Evolutionary conservation across 2,888 invertebrate genomes (phyloP), one percentile per base, ranked within the genome.

Genomic region (Ephialtes manifestator): DNA sequence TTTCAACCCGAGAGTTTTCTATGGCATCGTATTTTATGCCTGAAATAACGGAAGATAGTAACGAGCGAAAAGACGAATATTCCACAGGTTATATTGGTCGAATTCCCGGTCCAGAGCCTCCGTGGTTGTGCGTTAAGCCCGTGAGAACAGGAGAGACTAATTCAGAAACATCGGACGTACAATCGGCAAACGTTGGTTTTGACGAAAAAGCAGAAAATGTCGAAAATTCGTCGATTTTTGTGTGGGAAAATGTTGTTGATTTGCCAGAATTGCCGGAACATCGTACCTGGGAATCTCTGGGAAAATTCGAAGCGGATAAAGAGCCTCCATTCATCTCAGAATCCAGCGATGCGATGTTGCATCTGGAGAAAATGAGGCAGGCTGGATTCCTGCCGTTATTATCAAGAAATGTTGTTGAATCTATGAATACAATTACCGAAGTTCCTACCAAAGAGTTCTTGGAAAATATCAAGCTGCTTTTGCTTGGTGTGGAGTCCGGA

Each of bases 271-370:
- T 67, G 2, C 48, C 24, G 35, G 87, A 92, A 68, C 86, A 82
- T 79, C 90, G 89, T 20, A 93, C 92, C 0, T 94, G 94, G 94
- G 94, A 94, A 85, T 90, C 87, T n/a, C 83, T 94, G 3, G 94
- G 94, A 31, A 74, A 86, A 28, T 84, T 81, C 2, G 87, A 91
- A 46, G 86, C 89, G 28, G 65, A 79, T 4, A 92, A 90, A 75
- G 90, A 93, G 63, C 80, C 84, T 13, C 82, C 87, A 18, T 94
- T 93, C 83, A 72, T 91, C 20, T 89, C 91, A 0, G 94, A 94
- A 86, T 87, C 88, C 0, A 84, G 87, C 1, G 83, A 90, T 20
- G 91, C 91, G 18, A 89, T 91, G 53, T 43, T 92, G 35, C 92
- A 93, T 83, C 71, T 94, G 10, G 89, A 90, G 55, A 93, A 89